Percentiles rank a stretch among this genome's conserved stretches.
These are phyloP conservation scores for Catharus ustulatus DNA, from an alignment of 2,797 vertebrate genomes.

Conservation along the genomic window DNA sequence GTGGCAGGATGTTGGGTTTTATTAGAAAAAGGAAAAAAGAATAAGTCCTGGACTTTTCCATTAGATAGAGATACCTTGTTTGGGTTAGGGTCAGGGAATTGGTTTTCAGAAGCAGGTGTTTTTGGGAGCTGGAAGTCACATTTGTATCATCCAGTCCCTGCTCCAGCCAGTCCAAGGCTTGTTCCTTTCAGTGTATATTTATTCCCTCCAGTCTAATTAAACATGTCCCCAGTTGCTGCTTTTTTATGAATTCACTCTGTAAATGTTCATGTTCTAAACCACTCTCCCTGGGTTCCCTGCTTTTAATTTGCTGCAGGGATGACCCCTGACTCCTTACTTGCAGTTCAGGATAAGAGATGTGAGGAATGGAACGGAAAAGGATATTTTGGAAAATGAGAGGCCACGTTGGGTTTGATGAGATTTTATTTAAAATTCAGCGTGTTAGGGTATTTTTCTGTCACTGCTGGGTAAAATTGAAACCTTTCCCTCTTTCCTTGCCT, in stretches of 20 bases:
- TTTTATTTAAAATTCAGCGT: not conserved
- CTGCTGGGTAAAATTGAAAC: not conserved
- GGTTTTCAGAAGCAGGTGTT: not conserved
- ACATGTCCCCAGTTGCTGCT: not conserved
- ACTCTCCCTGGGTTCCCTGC: not conserved
- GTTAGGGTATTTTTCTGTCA: not conserved
- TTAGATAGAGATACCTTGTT: not conserved
- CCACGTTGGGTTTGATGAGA: not conserved
- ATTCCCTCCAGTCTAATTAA: not conserved
- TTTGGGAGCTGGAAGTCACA: not conserved
- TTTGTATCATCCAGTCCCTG: not conserved
- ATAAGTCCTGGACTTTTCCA: not conserved
- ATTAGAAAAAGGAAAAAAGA: not conserved
- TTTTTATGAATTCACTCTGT: not conserved
- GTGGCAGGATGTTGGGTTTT: not conserved
- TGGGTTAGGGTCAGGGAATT: not conserved
- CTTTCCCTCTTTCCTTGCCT: not conserved
- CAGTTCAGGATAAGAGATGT: not conserved
- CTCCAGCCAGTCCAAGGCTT: not conserved
- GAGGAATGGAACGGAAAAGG: not conserved
- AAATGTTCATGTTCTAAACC: not conserved
- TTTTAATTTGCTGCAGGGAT: not conserved
- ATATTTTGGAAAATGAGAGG: not conserved
- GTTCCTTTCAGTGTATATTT: not conserved
- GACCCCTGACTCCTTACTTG: not conserved